These are phyloP conservation scores for Pangasius larnaudii DNA, from an alignment of 2,797 vertebrate species.

Conservation along the genomic window DNA sequence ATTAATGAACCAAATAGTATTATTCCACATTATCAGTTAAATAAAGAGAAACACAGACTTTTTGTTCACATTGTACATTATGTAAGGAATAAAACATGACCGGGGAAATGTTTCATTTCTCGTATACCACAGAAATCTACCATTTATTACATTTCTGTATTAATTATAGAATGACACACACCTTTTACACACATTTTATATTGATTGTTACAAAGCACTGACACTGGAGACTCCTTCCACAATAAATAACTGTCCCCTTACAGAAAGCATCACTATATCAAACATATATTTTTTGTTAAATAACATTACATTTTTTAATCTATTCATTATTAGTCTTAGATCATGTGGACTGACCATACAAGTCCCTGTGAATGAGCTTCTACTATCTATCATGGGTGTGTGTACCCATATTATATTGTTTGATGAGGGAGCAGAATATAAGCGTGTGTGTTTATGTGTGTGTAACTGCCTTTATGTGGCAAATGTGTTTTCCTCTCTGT, in stretches of 20 bases:
- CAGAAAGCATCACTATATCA: too few relatives aligned
- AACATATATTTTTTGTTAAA: too few relatives aligned
- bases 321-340: too few relatives aligned
- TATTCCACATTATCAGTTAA: neutral
- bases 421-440: neutral
- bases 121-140: neutral
- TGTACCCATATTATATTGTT: neutral
- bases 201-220: neutral
- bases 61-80: neutral
- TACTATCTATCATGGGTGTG: neutral
- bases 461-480: slow-evolving; percentile 26
- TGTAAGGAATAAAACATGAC: neutral
- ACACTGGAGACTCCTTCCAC: neutral
- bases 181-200: neutral
- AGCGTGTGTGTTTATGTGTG: neutral
- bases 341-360: too few relatives aligned
- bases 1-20: neutral
- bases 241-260: too few relatives aligned
- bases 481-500: slow-evolving; percentile 34
- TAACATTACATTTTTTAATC: too few relatives aligned
- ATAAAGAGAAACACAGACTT: neutral
- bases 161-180: neutral
- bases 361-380: too few relatives aligned
- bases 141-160: neutral
- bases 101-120: neutral